Evolutionary conservation across 2,113 vertebrate genomes (phyloP).

Genomic region (Emydura subglobosa): DNA sequence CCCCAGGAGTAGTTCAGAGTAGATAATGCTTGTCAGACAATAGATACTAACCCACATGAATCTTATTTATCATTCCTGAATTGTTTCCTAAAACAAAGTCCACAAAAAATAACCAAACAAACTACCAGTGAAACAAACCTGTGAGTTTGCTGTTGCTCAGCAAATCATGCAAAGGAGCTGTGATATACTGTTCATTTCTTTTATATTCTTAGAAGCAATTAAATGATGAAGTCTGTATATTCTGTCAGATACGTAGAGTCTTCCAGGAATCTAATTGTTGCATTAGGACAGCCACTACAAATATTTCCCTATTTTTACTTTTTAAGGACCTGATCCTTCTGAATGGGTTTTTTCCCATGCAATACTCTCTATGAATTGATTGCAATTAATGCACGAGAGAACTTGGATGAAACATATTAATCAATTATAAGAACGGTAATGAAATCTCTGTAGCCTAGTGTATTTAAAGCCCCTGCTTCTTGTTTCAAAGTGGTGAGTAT

Average conservation of each 20-base stretch:
- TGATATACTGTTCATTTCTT: background rate
- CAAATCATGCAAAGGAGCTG: accelerated
- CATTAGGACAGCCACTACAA: background rate
- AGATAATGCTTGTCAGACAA: background rate
- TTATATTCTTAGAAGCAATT: background rate
- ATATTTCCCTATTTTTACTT: background rate
- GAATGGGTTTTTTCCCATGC: background rate
- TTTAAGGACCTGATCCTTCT: background rate
- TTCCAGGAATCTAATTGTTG: background rate
- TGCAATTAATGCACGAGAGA: background rate
- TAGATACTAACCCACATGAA: background rate
- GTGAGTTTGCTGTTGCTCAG: background rate
- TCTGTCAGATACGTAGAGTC: background rate
- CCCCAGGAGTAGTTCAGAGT: background rate
- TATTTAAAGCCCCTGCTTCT: background rate
- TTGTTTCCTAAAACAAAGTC: background rate
- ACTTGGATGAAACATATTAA: slow-evolving; percentile 4
- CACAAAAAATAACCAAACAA: background rate
- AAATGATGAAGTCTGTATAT: background rate
- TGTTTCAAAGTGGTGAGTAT: slow-evolving; percentile 27
- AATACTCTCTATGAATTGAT: background rate
- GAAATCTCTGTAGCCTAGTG: background rate
- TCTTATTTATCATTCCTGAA: background rate
- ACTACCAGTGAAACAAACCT: background rate
- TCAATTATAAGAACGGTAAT: slow-evolving; percentile 35